phyloP scores from a whole-genome alignment of 2,113 vertebrate genomes.

The Tyto alba region DNA sequence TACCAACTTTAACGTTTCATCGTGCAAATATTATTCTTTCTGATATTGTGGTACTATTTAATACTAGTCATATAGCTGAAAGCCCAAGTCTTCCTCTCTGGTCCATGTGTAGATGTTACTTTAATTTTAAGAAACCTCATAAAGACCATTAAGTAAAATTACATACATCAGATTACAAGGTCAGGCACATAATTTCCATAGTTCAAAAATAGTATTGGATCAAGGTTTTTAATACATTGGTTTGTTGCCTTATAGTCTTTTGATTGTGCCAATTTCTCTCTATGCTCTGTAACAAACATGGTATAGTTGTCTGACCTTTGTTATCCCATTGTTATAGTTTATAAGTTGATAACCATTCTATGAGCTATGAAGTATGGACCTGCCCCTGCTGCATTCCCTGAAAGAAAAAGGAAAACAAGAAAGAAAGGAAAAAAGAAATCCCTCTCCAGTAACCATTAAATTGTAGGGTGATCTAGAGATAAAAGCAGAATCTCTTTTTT shows the following conservation, averaged over 20 bases:
- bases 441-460: slow-evolving; percentile 39
- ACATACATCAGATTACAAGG: background rate
- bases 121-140: background rate
- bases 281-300: slow-evolving; percentile 28
- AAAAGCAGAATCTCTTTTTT: slow-evolving; percentile 68
- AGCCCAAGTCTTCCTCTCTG: background rate
- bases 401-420: slow-evolving; percentile 20
- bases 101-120: background rate
- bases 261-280: background rate
- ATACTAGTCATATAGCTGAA: background rate
- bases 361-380: slow-evolving; percentile 79
- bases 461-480: slow-evolving; percentile 51
- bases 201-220: background rate
- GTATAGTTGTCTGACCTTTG: slow-evolving; percentile 68
- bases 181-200: background rate
- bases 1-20: background rate
- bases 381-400: slow-evolving; percentile 60
- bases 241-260: background rate
- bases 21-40: background rate
- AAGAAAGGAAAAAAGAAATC: background rate
- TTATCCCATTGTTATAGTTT: slow-evolving; percentile 78
- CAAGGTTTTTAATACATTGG: background rate
- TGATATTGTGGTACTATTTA: background rate
- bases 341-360: slow-evolving; percentile 68
- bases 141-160: background rate